Conservation (phyloP, 2,113 vertebrate species). For the Rhynchomys soricoides region DNA sequence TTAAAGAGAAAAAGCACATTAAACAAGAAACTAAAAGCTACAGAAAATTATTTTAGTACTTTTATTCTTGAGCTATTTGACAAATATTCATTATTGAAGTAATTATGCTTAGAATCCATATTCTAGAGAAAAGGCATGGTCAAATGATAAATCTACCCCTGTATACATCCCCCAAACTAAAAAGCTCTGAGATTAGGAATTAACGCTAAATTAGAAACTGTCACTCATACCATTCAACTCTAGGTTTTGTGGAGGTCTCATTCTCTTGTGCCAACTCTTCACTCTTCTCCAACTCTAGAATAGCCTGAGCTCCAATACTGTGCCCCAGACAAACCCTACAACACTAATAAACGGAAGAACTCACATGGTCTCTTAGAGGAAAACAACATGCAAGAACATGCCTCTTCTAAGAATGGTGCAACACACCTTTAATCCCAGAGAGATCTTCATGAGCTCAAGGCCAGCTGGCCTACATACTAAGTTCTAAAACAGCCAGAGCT, state of each 20-base stretch:
- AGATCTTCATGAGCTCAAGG: neutral
- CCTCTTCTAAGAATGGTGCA: neutral
- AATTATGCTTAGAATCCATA: neutral
- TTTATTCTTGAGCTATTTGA: constrained; percentile 47
- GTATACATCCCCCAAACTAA: neutral
- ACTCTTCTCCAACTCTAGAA: neutral
- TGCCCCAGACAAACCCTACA: neutral
- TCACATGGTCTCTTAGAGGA: neutral
- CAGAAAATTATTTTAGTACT: constrained; percentile 47
- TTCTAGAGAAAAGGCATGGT: constrained; percentile 34
- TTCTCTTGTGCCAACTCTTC: neutral
- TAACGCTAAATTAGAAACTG: neutral
- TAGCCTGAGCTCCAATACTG: neutral
- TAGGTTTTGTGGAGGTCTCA: neutral
- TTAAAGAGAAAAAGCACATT: constrained; percentile 70
- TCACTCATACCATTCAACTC: neutral
- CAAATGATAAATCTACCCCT: neutral
- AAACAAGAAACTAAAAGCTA: constrained; percentile 24
- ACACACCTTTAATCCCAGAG: neutral
- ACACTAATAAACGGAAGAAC: neutral
- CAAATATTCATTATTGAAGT: constrained; percentile 57
- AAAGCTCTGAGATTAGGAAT: neutral
- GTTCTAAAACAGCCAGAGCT: neutral
- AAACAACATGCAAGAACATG: neutral
- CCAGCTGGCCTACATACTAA: neutral